These are phyloP conservation scores for Tapera naevia DNA, from an alignment of 2,797 vertebrate genomes.

Conservation along the genomic window DNA sequence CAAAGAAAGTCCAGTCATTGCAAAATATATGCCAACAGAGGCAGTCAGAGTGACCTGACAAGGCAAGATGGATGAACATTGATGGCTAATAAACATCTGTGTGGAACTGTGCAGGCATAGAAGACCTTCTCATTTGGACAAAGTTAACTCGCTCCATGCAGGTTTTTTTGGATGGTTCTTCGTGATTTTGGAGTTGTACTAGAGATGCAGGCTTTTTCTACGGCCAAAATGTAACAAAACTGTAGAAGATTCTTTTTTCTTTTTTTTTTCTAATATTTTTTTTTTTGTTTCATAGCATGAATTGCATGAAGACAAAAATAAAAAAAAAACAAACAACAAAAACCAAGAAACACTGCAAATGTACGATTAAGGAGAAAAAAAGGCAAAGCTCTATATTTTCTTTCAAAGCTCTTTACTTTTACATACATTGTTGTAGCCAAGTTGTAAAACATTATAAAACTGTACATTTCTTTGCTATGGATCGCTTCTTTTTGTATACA, in stretches of 20 bases:
- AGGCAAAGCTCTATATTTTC: slow-evolving; percentile 83
- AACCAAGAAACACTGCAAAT: slow-evolving; percentile 79
- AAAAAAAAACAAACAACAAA: slow-evolving; percentile 56
- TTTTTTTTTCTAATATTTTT: slow-evolving; percentile 60
- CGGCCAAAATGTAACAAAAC: slow-evolving; percentile 83
- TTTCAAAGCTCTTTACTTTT: slow-evolving; percentile 90
- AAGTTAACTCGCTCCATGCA: slow-evolving; percentile 80
- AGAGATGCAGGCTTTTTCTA: slow-evolving; percentile 84
- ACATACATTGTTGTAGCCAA: slow-evolving; percentile 90
- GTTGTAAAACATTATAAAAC: slow-evolving; percentile 83
- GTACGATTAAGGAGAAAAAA: slow-evolving; percentile 80
- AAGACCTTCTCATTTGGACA: slow-evolving; percentile 82
- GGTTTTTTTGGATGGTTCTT: slow-evolving; percentile 81
- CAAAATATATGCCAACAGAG: slow-evolving; percentile 88
- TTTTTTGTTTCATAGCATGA: slow-evolving; percentile 90
- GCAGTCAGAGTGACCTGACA: slow-evolving; percentile 86
- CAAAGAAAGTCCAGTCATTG: slow-evolving; percentile 89
- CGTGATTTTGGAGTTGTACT: slow-evolving; percentile 76
- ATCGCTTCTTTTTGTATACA: slow-evolving; percentile 84
- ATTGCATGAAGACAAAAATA: slow-evolving; percentile 86
- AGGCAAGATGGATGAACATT: slow-evolving; percentile 81
- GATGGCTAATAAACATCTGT: slow-evolving; percentile 82
- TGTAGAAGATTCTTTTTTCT: slow-evolving; percentile 74
- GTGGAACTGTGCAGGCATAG: slow-evolving; percentile 80
- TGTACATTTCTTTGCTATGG: slow-evolving; percentile 81